Percentiles rank a stretch among this genome's conserved stretches.
These are phyloP conservation scores for Clarias macrocephalus DNA, from an alignment of 2,113 vertebrate species.

Conservation along the genomic window DNA sequence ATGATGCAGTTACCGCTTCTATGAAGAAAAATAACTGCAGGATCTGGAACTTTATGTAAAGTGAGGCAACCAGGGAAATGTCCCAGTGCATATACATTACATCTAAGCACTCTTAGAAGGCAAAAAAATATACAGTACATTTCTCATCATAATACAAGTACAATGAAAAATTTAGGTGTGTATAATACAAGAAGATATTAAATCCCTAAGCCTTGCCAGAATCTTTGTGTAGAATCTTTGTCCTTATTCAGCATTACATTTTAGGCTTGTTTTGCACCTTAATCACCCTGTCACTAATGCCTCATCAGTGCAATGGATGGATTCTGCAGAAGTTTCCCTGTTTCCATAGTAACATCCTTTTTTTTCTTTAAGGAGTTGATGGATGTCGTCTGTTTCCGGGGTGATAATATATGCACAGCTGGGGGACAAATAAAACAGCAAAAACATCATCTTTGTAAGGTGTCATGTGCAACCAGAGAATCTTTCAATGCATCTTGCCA, in stretches of 20 bases:
- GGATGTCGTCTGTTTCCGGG: conserved; percentile 41
- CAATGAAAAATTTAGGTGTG: not conserved
- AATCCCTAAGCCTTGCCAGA: not conserved
- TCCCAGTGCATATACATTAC: not conserved
- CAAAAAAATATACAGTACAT: not conserved
- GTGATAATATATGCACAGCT: conserved; percentile 15
- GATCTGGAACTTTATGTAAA: too few species aligned
- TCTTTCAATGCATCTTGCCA: not conserved
- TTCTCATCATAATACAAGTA: not conserved
- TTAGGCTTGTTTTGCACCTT: not conserved
- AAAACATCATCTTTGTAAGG: not conserved
- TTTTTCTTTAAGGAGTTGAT: conserved; percentile 9
- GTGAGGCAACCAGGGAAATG: not conserved
- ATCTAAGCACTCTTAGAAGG: not conserved
- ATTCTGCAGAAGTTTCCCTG: conserved; percentile 42
- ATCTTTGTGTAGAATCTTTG: not conserved
- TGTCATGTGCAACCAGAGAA: not conserved
- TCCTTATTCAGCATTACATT: not conserved
- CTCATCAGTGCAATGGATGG: not conserved
- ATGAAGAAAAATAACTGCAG: too few species aligned
- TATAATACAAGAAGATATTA: not conserved
- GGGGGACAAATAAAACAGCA: not conserved
- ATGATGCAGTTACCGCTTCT: too few species aligned
- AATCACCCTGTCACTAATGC: not conserved
- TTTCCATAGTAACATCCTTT: conserved; percentile 54